phyloP scores from a whole-genome alignment of 2,797 vertebrate genomes.

The Peromyscus melanophrys region DNA sequence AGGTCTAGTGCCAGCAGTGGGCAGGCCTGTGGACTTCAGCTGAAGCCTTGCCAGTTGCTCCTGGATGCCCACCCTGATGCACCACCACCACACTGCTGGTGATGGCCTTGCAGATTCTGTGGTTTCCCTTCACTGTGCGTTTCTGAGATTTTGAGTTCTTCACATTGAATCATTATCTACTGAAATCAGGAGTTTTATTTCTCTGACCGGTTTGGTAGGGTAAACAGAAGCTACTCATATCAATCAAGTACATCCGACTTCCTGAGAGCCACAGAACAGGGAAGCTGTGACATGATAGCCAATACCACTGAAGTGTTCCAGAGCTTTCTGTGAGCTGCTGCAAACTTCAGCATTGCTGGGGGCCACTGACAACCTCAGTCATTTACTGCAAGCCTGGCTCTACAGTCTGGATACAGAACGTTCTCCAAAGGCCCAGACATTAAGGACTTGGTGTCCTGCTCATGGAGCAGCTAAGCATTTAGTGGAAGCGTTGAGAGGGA shows the following conservation, averaged over 20 bases:
- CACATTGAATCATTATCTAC: not conserved
- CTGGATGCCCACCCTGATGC: not conserved
- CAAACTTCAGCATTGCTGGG: not conserved
- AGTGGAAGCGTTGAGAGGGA: not conserved
- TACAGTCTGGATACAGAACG: not conserved
- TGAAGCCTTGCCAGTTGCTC: not conserved
- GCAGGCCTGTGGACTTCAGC: not conserved
- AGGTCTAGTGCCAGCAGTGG: not conserved
- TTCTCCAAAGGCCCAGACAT: too few relatives aligned
- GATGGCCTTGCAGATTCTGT: not conserved
- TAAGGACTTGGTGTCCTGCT: not conserved
- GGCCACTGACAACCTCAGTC: not conserved
- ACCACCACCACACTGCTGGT: not conserved
- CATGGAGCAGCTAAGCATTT: not conserved
- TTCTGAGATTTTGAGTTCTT: not conserved
- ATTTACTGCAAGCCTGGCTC: not conserved
- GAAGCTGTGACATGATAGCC: not conserved
- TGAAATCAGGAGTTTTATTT: constrained; percentile 9
- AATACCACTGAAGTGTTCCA: not conserved
- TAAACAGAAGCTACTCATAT: constrained; percentile 29
- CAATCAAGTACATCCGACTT: not conserved
- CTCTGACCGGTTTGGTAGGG: not conserved
- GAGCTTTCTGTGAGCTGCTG: not conserved
- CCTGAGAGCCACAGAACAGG: not conserved
- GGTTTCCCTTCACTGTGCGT: not conserved